Evolutionary conservation across 2,113 vertebrate species (phyloP), one percentile per base, ranked within the genome.

Genomic region (Ameiurus melas): DNA sequence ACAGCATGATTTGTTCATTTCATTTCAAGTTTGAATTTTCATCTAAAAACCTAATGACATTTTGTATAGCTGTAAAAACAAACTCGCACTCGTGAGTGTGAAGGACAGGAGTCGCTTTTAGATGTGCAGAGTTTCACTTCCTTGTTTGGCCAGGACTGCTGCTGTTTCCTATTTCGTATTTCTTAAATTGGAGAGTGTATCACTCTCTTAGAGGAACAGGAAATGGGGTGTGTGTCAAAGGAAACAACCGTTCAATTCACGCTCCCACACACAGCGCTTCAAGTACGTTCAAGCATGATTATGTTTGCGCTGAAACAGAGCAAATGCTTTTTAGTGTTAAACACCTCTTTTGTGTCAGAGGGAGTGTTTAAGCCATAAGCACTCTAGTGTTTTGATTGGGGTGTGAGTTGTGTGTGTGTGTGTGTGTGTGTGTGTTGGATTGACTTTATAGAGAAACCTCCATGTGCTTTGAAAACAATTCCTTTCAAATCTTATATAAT

Each of bases 181-280:
- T 88, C 85, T 84, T 90, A 53, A 73, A 90, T 85, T 90, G 87
- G 90, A 89, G 66, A 25, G 1, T 10, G 33, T 86, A 86, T 51
- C 30, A 62, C 58, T 62, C 58, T 62, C 71, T 88, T 83, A 89
- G 82, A 85, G 88, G 85, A 90, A 90, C 87, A 85, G 90, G 90
- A 90, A 90, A 85, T 80, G 58, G 73, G 87, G 64, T 57, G 85
- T 90, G 62, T 89, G 62, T 86, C 55, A 87, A 36, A 90, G 87
- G 84, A 88, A 88, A 86, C 86, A 90, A 88, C 77, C 80, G 78
- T 33, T 88, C 73, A 84, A 75, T 60, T 75, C 53, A 86, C 58
- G 17, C 86, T 58, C 87, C 66, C 87, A 64, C 84, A 89, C 70
- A 86, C 25, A 43, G 10, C 43, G n/a, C 39, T 57, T 77, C 62